Percentiles rank a stretch among this genome's conserved stretches.
Evolutionary conservation across 2,113 vertebrate genomes (phyloP).

Genomic region (Urocitellus parryii): DNA sequence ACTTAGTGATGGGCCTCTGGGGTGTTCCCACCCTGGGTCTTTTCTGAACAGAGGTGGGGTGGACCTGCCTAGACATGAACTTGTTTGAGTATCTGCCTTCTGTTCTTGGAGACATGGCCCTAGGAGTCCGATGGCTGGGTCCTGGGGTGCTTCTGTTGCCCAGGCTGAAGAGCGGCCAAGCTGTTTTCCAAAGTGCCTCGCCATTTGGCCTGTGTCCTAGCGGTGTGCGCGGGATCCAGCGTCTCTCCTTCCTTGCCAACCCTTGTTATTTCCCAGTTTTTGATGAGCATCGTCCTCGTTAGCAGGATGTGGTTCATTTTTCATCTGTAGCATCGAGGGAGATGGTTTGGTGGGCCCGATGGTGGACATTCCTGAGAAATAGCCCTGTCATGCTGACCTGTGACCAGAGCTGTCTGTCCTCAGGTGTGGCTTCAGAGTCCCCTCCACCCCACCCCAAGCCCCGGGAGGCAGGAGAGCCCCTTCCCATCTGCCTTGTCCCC

Average conservation of each 20-base stretch:
- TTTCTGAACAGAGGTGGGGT: too few relatives aligned
- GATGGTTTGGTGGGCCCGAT: neutral
- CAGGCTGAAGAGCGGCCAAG: neutral
- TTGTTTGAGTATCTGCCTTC: neutral
- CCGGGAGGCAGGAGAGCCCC: rapidly evolving
- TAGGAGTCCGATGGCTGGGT: neutral
- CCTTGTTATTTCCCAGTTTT: neutral
- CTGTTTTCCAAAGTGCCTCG: neutral
- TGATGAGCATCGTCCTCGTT: neutral
- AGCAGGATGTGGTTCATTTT: neutral
- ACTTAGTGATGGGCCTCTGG: too few relatives aligned
- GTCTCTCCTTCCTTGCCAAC: neutral
- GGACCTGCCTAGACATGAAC: neutral
- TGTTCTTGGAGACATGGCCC: neutral
- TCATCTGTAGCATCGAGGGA: neutral
- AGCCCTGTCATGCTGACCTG: rapidly evolving
- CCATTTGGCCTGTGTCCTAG: neutral
- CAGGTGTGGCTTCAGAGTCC: neutral
- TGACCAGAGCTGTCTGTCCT: neutral
- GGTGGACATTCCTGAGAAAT: neutral
- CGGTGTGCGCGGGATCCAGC: neutral
- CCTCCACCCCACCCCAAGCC: neutral
- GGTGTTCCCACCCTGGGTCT: neutral
- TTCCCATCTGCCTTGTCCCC: too few relatives aligned
- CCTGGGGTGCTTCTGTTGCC: neutral